These are phyloP conservation scores for Acutogordius australiensis DNA, from an alignment of 2,888 invertebrate species.

Conservation along the genomic window DNA sequence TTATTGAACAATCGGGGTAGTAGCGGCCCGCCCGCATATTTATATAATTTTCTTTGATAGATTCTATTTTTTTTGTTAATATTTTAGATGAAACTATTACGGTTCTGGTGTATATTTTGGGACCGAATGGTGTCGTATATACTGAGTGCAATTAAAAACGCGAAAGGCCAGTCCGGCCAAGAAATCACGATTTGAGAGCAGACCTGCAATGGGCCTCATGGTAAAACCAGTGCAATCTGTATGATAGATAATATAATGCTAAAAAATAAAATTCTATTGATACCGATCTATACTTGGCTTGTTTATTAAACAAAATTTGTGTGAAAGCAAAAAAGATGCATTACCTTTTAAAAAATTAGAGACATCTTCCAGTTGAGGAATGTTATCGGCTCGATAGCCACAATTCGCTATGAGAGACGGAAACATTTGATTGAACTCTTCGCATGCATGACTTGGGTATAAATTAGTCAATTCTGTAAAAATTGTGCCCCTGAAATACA, in stretches of 20 bases:
- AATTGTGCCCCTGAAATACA: slow-evolving; percentile 49
- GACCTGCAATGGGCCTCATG: slow-evolving; percentile 77
- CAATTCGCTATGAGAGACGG: slow-evolving; percentile 75
- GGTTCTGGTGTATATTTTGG: slow-evolving; percentile 98
- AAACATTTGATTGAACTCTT: slow-evolving; percentile 81
- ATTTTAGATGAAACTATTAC: no score
- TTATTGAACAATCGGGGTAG: slow-evolving; percentile 8
- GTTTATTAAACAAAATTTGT: no score
- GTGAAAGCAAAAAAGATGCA: no score
- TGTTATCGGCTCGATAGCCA: slow-evolving; percentile 64
- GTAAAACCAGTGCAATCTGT: slow-evolving; percentile 82
- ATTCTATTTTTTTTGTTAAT: no score
- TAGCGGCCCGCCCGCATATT: no score
- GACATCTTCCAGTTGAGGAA: slow-evolving; percentile 82
- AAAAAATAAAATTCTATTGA: no score
- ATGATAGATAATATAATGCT: no score
- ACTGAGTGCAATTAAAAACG: slow-evolving; percentile 98
- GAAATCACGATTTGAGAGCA: slow-evolving; percentile 84
- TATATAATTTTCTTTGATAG: no score
- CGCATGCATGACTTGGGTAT: slow-evolving; percentile 79
- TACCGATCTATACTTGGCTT: no score
- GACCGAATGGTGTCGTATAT: slow-evolving; percentile 78
- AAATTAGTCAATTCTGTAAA: slow-evolving; percentile 53
- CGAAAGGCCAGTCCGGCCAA: slow-evolving; percentile 88
- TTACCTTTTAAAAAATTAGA: slow-evolving; percentile 75